A percentile compares a stretch with the other conserved stretches of the same genome.
These are phyloP conservation scores for Ectropis grisescens DNA, from an alignment of 1,140 invertebrate species.

Conservation along the genomic window DNA sequence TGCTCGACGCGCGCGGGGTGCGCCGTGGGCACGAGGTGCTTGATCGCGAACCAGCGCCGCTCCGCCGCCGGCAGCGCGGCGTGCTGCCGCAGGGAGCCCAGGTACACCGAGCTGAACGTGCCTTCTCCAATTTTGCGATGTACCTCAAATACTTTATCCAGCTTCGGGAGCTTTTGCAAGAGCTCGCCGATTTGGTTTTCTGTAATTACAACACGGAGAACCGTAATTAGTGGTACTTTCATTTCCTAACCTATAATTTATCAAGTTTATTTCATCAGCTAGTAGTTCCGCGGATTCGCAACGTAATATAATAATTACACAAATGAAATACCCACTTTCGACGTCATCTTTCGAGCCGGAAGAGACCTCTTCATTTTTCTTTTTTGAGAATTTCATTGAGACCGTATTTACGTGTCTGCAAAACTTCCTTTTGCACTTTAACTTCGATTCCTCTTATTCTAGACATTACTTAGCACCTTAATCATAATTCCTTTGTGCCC, in stretches of 20 bases:
- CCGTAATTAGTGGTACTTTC: too few species aligned
- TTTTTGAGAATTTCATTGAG: conserved; percentile 25
- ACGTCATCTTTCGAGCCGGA: conserved; percentile 33
- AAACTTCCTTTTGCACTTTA: conserved; percentile 32
- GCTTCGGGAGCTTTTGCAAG: conserved; percentile 70
- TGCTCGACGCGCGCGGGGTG: conserved; percentile 82
- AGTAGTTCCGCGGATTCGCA: too few species aligned
- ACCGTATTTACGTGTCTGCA: conserved; percentile 23
- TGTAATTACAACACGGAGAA: too few species aligned
- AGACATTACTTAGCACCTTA: conserved; percentile 35
- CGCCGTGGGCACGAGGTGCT: conserved; percentile 86
- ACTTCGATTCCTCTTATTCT: conserved; percentile 45
- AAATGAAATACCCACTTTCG: conserved; percentile 57
- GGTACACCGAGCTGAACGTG: conserved; percentile 86
- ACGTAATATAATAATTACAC: too few species aligned
- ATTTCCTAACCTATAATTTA: too few species aligned
- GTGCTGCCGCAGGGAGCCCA: conserved; percentile 77
- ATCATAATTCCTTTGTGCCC: too few species aligned
- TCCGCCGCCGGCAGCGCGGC: conserved; percentile 62
- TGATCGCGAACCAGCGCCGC: conserved; percentile 79
- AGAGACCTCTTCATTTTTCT: conserved; percentile 26
- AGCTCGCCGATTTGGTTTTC: conserved; percentile 68
- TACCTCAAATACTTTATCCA: conserved; percentile 76
- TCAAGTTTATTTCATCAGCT: too few species aligned
- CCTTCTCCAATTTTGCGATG: conserved; percentile 83